Conservation (phyloP, 2,113 vertebrate species). For the Collichthys lucidus region DNA sequence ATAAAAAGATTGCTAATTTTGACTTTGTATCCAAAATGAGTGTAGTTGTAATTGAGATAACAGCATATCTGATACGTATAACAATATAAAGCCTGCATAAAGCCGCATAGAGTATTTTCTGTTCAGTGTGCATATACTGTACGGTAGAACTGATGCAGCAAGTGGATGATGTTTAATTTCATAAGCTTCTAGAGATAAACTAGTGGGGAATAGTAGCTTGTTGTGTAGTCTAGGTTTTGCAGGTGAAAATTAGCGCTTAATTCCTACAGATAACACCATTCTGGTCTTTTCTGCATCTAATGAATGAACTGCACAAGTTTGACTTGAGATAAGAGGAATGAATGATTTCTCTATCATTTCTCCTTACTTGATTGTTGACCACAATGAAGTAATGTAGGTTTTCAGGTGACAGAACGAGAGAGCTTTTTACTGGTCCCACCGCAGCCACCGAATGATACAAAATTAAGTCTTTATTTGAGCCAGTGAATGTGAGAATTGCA, state of each 20-base stretch:
- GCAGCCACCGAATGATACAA: no score
- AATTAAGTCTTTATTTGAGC: neutral
- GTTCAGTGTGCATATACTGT: no score
- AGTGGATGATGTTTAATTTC: neutral
- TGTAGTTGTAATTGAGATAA: neutral
- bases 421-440: neutral
- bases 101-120: neutral
- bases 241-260: no score
- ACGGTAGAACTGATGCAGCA: neutral
- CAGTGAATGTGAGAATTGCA: neutral
- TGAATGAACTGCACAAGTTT: no score
- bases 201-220: neutral
- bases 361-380: no score
- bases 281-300: no score
- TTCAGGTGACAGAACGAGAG: no score
- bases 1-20: neutral
- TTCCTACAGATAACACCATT: no score
- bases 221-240: no score
- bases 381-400: no score
- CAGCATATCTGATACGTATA: neutral
- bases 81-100: constrained; percentile 9
- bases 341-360: no score
- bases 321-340: no score
- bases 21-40: neutral
- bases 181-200: neutral